Base-by-base conservation (phyloP, 2,113 vertebrate genomes). In the Microtus richardsoni region DNA sequence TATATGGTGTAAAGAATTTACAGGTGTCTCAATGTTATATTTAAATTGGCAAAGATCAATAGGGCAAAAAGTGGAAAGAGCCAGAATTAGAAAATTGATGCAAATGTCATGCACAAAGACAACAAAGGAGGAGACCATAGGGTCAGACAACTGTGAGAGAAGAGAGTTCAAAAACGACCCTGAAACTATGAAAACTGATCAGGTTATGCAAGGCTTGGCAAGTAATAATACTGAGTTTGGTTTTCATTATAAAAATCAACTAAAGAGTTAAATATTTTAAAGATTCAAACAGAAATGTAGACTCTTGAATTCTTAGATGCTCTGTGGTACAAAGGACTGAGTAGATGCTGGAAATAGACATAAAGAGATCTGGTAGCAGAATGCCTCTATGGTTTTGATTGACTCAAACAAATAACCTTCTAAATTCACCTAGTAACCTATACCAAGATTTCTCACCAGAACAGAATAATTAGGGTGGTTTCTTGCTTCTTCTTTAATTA, bases 11-110 rank as follows among this genome's bases (percentile, higher is more conserved):
- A 58, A 58, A 88, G 21, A 47, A 88, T 68, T 74, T 80, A 14
- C 88, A 19, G 75, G 78, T 33, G 3, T 52, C 26, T 2, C 19
- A 21, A 26, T 47, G 39, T 88, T 19, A 91, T 5, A 68, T 1
- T 14, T 77, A 33, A 94, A 80, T 62, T 75, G 36, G 30, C 47
- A 88, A 95, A 87, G 83, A 94, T 74, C 47, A 95, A 90, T 68
- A 83, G 9, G 17, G 41, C 41, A 68, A 47, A 84, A 78, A 41
- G 13, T 4, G 36, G 44, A 79, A 94, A 84, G 22, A 88, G 14
- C 6, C 19, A 84, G 19, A 39, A n/a, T 11, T 88, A 58, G 49
- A 74, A 86, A 60, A 90, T 1, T 94, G 28, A 79, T 79, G 21
- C n/a, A 91, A 88, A 95, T 39, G 33, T 28, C 4, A 30, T 16